phyloP scores from a whole-genome alignment of 2,797 vertebrate species.

The Melanotaenia boesemani region DNA sequence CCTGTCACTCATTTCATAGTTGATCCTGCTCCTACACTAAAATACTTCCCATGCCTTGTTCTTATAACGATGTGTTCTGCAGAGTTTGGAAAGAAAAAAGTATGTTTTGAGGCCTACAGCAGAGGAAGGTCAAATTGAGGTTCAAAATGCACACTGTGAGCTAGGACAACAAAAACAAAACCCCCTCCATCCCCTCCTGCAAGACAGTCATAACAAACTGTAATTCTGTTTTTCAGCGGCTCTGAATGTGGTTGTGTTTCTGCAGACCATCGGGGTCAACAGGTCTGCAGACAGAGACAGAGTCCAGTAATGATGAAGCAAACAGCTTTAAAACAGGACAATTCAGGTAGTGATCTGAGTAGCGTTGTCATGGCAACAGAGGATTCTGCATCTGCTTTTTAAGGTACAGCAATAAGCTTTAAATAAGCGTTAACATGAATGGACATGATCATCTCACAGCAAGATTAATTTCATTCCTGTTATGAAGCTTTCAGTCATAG shows the following conservation, averaged over 20 bases:
- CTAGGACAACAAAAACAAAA: conserved; percentile 31
- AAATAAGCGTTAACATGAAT: background rate
- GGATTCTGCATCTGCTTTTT: conserved; percentile 30
- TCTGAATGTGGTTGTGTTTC: conserved; percentile 22
- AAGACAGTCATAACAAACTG: conserved; percentile 38
- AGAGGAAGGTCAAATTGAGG: conserved; percentile 20
- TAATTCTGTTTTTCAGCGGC: conserved; percentile 26
- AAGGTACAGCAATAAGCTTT: conserved; percentile 24
- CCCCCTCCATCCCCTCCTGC: background rate
- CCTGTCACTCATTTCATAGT: too few species aligned
- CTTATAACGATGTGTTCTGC: background rate
- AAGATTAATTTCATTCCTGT: background rate
- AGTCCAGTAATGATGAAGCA: conserved; percentile 55
- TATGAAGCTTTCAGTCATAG: too few species aligned
- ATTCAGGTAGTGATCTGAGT: conserved; percentile 24
- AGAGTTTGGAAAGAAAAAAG: background rate
- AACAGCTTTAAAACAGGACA: conserved; percentile 43
- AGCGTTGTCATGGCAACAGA: conserved; percentile 70
- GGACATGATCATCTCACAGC: background rate
- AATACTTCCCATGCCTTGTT: background rate
- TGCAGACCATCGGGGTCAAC: conserved; percentile 36
- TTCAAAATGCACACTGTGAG: conserved; percentile 26
- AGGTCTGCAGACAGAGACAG: conserved; percentile 39
- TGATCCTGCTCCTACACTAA: too few species aligned
- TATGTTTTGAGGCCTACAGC: conserved; percentile 14